Percentiles rank a stretch among this genome's conserved stretches.
Conservation (phyloP, 1,140 invertebrate genomes). For the Lysiphlebus fabarum region DNA sequence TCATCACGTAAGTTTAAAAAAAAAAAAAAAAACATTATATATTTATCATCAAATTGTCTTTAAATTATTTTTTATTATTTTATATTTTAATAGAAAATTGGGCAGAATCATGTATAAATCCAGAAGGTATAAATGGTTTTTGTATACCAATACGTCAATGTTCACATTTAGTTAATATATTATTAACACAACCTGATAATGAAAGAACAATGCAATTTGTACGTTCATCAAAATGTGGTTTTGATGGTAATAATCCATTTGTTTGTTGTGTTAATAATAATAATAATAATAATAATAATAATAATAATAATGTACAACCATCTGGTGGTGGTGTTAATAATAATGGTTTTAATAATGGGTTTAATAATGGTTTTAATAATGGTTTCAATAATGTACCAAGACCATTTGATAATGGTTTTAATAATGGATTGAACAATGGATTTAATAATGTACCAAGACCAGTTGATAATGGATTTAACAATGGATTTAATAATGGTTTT, state of each 20-base stretch:
- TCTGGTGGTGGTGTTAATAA: too few relatives aligned
- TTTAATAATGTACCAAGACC: too few relatives aligned
- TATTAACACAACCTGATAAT: slow-evolving; percentile 23
- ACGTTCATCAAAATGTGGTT: slow-evolving; percentile 48
- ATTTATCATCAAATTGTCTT: neutral
- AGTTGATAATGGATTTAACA: too few relatives aligned
- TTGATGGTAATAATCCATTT: slow-evolving; percentile 37
- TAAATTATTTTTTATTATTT: neutral
- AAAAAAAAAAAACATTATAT: too few relatives aligned
- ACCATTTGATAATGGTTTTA: too few relatives aligned
- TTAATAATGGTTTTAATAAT: too few relatives aligned
- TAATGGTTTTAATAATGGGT: too few relatives aligned
- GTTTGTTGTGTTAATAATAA: slow-evolving; percentile 45
- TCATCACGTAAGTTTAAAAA: too few relatives aligned
- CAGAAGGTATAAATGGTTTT: slow-evolving; percentile 30
- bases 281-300: neutral
- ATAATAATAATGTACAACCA: neutral
- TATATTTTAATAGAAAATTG: neutral
- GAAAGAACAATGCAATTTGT: slow-evolving; percentile 37
- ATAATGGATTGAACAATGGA: too few relatives aligned
- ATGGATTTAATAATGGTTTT: too few relatives aligned
- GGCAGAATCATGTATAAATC: slow-evolving; percentile 1
- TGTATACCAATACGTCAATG: slow-evolving; percentile 51
- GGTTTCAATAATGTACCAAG: too few relatives aligned
- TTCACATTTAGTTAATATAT: slow-evolving; percentile 27